These are phyloP conservation scores for Babyrousa celebensis DNA, from an alignment of 2,797 vertebrate genomes.

Conservation along the genomic window DNA sequence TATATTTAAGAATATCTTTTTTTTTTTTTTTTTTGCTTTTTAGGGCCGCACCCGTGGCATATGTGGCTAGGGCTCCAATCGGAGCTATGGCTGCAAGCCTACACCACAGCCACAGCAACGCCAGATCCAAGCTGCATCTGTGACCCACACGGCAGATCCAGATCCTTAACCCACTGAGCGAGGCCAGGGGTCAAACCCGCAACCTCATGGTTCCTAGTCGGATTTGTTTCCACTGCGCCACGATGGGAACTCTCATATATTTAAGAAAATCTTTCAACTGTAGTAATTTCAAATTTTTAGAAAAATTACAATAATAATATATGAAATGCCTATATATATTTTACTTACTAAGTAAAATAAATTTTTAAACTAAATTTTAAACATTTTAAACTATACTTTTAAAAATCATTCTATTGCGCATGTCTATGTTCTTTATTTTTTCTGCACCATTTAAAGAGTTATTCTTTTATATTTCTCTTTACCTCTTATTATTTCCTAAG, in stretches of 20 bases:
- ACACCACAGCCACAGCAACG: too few species aligned
- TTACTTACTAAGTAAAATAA: not conserved
- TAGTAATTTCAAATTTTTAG: not conserved
- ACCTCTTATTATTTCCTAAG: not conserved
- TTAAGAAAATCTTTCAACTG: not conserved
- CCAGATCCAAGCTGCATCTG: too few species aligned
- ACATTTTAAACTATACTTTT: not conserved
- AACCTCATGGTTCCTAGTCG: too few species aligned
- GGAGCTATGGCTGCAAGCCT: too few species aligned
- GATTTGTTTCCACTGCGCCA: too few species aligned
- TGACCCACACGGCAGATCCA: too few species aligned
- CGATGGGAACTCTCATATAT: not conserved
- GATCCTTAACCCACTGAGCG: too few species aligned
- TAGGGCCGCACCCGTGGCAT: too few species aligned
- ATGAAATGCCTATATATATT: not conserved
- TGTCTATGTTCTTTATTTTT: not conserved
- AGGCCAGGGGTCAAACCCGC: too few species aligned
- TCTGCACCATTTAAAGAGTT: not conserved
- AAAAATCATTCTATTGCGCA: not conserved
- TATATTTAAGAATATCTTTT: not conserved
- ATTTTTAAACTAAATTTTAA: not conserved
- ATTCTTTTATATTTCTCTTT: not conserved
- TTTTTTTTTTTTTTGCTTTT: too few species aligned
- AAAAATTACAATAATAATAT: not conserved
- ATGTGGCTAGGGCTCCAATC: too few species aligned